Evolutionary conservation across 2,888 invertebrate genomes (phyloP).

Genomic region (Morpho deidamia): DNA sequence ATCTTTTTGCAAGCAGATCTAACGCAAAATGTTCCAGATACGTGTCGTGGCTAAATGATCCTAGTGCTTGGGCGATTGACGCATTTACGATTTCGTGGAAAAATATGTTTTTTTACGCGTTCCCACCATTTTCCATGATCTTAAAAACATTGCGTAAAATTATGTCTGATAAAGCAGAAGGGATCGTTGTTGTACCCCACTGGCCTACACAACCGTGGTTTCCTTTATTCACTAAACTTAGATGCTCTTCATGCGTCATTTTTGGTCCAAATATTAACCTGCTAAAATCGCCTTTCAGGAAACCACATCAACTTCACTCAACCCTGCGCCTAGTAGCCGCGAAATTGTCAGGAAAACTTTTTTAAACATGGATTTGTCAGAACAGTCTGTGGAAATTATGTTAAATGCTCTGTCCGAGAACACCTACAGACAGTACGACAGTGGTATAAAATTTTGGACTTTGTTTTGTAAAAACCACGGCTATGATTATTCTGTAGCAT

Average conservation of each 20-base stretch:
- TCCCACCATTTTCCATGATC: slow-evolving; percentile 17
- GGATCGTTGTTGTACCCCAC: background rate
- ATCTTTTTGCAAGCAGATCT: slow-evolving; percentile 18
- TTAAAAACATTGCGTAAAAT: background rate
- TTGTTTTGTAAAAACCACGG: slow-evolving; percentile 11
- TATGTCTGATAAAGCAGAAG: background rate
- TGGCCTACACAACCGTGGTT: background rate
- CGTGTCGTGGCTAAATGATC: slow-evolving; percentile 20
- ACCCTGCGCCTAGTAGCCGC: slow-evolving; percentile 24
- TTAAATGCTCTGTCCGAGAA: slow-evolving; percentile 14
- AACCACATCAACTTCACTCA: slow-evolving; percentile 4
- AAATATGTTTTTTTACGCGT: slow-evolving; percentile 17
- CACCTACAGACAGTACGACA: slow-evolving; percentile 19
- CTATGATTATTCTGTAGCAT: background rate
- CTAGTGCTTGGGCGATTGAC: background rate
- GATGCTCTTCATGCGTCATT: background rate
- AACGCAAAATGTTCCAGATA: slow-evolving; percentile 22
- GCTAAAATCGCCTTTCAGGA: background rate
- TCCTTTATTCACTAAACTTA: background rate
- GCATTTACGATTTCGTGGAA: slow-evolving; percentile 22
- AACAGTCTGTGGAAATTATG: slow-evolving; percentile 9
- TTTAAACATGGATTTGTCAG: background rate
- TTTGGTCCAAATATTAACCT: background rate
- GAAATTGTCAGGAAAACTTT: slow-evolving; percentile 16
- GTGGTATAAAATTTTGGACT: slow-evolving; percentile 16